Conservation (phyloP, 2,888 invertebrate genomes). For the Trachelus tabidus region DNA sequence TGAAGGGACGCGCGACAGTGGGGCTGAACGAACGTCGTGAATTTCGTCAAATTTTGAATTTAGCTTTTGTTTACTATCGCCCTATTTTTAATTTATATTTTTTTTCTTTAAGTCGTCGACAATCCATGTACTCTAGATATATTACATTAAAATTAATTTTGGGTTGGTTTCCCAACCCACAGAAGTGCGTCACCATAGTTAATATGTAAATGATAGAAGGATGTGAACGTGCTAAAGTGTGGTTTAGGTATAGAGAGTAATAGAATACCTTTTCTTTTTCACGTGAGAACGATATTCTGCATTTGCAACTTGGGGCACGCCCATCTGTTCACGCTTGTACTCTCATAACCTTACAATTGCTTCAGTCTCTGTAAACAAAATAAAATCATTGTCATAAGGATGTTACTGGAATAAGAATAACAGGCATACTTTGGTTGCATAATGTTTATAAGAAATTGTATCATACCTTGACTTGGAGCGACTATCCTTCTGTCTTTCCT, state of each 20-base stretch:
- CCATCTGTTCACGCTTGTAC: conserved; percentile 37
- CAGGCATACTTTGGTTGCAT: neutral
- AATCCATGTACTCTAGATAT: conserved; percentile 19
- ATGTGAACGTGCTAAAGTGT: conserved; percentile 56
- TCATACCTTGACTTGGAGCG: conserved; percentile 62
- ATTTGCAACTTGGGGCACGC: conserved; percentile 35
- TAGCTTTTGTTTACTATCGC: neutral
- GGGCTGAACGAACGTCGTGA: neutral
- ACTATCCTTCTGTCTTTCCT: conserved; percentile 59
- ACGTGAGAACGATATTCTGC: conserved; percentile 53
- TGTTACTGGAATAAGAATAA: neutral
- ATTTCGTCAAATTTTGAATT: conserved; percentile 8
- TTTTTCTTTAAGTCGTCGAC: conserved; percentile 8
- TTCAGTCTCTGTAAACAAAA: conserved; percentile 53
- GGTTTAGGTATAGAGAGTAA: conserved; percentile 59
- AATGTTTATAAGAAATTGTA: neutral
- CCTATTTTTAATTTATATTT: neutral
- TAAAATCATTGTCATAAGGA: neutral
- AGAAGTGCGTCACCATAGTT: conserved; percentile 48
- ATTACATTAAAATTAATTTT: conserved; percentile 20
- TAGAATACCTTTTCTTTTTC: conserved; percentile 64
- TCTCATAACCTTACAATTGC: conserved; percentile 25
- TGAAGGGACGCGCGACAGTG: neutral
- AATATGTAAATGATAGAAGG: conserved; percentile 36
- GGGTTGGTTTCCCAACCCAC: conserved; percentile 25